Base-by-base conservation (phyloP, 2,888 invertebrate genomes). In the Tryphoninae sp. region DNA sequence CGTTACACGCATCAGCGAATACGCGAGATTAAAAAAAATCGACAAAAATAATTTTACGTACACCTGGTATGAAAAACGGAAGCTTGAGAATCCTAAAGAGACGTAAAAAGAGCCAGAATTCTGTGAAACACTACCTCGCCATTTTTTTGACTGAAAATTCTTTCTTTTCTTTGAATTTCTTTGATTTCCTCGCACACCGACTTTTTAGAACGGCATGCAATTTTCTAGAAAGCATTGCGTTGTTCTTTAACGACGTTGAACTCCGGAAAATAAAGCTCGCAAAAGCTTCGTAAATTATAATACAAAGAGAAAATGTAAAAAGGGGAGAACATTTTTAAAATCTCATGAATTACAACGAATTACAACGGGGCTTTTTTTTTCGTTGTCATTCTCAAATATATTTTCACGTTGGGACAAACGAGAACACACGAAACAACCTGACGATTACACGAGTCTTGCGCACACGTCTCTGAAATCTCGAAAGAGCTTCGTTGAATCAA, bases 301-400 rank as follows among this genome's bases (percentile, higher is more conserved):
- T 78, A 84, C 85, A 83, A 82, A 86, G 33, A 6, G 6, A 85
- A 84, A 86, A 86, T 82, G 68, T 83, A 83, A 79, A 77, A 72
- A 82, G 83, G 84, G 84, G 85, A 11, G 13, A 45, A 45, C 1
- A 45, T 13, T 13, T 45, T 45, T 0, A 6, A 33, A 33, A 33
- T 33, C 33, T 33, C 33, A 45, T 0, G 45, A 1, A 45, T 45
- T 45, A 11, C 1, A 13, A 11, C 45, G 9, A 6, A 45, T 45
- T 45, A 13, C 0, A 1, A 45, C 13, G 1, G 2, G 19, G 19
- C 1, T 19, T 19, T 45, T 45, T 45, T 45, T 45, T 45, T 45
- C 13, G 2, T 45, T 45, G 2, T 45, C 2, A 13, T 45, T 33
- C 33, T 33, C 33, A 33, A 33, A 33, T 6, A 6, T 6, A 33